Evolutionary conservation across 2,888 invertebrate genomes (phyloP).

Genomic region (Napeogenes inachia): DNA sequence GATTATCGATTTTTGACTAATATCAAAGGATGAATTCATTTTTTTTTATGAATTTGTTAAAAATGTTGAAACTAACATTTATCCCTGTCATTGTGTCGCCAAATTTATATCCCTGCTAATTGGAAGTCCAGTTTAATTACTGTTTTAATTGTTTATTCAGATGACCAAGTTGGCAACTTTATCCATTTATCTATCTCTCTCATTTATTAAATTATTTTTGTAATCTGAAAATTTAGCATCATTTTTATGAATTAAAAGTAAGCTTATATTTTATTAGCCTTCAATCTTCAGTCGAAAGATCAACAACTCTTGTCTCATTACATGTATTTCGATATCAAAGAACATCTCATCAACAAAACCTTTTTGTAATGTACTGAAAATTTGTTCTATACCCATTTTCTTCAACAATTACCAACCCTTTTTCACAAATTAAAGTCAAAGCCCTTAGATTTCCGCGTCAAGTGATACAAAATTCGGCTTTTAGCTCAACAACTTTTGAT

Average conservation of each 20-base stretch:
- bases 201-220: conserved; percentile 11
- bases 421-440: conserved; percentile 15
- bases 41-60: not conserved
- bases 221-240: not conserved
- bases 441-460: conserved; percentile 19
- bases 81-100: conserved; percentile 30
- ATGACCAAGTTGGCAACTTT: conserved; percentile 39
- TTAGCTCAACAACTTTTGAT: conserved; percentile 19
- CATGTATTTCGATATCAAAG: not conserved
- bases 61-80: conserved; percentile 30
- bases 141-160: conserved; percentile 54
- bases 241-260: too few relatives aligned
- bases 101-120: conserved; percentile 53
- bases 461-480: conserved; percentile 15
- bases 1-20: too few relatives aligned
- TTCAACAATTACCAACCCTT: not conserved
- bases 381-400: not conserved
- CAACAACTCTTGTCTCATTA: too few relatives aligned
- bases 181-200: conserved; percentile 26
- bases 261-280: too few relatives aligned
- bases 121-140: conserved; percentile 53
- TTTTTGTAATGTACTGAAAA: too few relatives aligned
- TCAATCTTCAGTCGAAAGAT: too few relatives aligned
- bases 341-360: conserved; percentile 3
- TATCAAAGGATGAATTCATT: too few relatives aligned